Evolutionary conservation across 1,140 invertebrate species (phyloP).

Genomic region (Chymomyza costata): DNA sequence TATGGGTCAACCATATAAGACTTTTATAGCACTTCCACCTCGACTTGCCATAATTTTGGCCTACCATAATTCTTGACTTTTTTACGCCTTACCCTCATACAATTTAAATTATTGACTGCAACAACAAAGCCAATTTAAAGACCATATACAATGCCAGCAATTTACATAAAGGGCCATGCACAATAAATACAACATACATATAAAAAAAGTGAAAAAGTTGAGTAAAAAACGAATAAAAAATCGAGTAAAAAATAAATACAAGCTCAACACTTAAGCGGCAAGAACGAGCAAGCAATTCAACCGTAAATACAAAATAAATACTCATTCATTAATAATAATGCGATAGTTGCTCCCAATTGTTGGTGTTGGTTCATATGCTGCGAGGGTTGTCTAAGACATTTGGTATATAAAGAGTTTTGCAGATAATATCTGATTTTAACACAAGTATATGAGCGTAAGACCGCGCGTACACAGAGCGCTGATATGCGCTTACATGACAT

Average conservation of each 20-base stretch:
- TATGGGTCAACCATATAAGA: no score
- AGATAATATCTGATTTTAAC: no score
- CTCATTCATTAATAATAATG: constrained; percentile 72
- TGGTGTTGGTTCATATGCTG: no score
- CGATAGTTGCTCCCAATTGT: constrained; percentile 58
- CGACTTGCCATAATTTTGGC: constrained; percentile 38
- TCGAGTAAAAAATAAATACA: constrained; percentile 10
- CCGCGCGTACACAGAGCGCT: no score
- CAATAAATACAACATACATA: constrained; percentile 60
- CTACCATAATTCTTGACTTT: neutral
- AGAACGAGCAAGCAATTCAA: constrained; percentile 37
- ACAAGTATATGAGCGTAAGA: no score
- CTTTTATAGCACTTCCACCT: no score
- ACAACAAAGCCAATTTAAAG: constrained; percentile 10
- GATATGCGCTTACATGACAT: constrained; percentile 24
- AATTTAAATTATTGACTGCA: constrained; percentile 59
- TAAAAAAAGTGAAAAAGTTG: constrained; percentile 39
- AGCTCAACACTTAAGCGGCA: neutral
- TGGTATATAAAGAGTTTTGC: no score
- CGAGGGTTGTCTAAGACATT: no score
- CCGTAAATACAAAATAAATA: constrained; percentile 70
- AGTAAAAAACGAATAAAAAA: constrained; percentile 44
- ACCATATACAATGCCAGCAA: constrained; percentile 6
- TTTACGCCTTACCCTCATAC: constrained; percentile 34
- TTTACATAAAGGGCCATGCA: constrained; percentile 12